Conservation (phyloP, 2,113 vertebrate genomes). For the Pseudonaja textilis region DNA sequence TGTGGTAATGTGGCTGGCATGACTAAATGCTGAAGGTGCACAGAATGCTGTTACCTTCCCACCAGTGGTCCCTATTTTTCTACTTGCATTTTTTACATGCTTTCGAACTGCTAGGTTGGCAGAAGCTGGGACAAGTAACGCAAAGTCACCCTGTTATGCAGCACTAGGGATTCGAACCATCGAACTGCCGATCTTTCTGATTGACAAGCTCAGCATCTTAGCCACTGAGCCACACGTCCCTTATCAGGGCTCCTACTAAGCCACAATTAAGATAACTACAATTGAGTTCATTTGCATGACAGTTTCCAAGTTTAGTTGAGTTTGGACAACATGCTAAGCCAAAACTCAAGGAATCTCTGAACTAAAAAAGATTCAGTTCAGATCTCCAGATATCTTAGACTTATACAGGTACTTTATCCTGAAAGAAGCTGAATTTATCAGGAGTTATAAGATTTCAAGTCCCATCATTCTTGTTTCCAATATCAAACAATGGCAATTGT, state of each 20-base stretch:
- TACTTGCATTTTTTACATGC: too few species aligned
- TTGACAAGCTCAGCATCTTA: too few species aligned
- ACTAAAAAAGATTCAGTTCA: not conserved
- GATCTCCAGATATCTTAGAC: not conserved
- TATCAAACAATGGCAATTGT: not conserved
- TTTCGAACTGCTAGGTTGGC: too few species aligned
- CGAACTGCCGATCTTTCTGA: too few species aligned
- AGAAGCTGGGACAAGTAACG: too few species aligned
- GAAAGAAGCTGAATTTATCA: not conserved
- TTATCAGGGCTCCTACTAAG: not conserved
- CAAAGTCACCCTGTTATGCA: too few species aligned
- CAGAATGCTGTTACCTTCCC: too few species aligned
- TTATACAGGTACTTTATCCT: not conserved
- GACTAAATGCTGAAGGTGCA: too few species aligned
- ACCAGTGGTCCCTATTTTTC: too few species aligned
- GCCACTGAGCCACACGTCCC: too few species aligned
- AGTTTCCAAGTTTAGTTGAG: not conserved
- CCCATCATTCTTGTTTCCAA: not conserved
- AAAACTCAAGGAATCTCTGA: not conserved
- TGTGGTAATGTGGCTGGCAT: too few species aligned
- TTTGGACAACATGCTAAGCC: not conserved
- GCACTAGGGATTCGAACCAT: too few species aligned
- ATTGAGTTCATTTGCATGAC: not conserved
- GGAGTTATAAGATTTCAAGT: not conserved
- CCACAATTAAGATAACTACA: not conserved